These are phyloP conservation scores for Habropoda laboriosa DNA, from an alignment of 1,140 invertebrate genomes.

Conservation along the genomic window DNA sequence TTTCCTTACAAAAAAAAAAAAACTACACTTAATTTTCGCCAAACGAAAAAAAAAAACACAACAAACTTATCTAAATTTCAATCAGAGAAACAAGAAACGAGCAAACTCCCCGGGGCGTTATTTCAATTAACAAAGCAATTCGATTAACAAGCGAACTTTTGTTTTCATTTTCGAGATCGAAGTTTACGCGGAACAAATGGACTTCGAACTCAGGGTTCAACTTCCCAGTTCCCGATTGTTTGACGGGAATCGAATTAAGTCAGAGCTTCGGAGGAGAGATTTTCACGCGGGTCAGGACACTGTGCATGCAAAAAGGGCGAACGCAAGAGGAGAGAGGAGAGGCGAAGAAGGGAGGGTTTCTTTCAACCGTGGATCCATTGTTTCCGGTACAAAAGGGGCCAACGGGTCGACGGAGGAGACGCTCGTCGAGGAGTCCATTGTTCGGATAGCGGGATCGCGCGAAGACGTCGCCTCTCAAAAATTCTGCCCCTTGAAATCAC, in stretches of 20 bases:
- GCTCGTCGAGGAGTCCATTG: slow-evolving; percentile 27
- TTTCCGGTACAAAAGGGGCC: slow-evolving; percentile 29
- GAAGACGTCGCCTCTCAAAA: slow-evolving; percentile 26
- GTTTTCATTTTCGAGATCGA: too few species aligned
- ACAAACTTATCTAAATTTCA: too few species aligned
- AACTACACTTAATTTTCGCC: too few species aligned
- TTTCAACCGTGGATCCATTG: slow-evolving; percentile 7
- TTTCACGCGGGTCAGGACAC: neutral
- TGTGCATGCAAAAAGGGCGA: neutral
- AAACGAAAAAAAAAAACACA: too few species aligned
- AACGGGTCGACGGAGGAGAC: slow-evolving; percentile 12
- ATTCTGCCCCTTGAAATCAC: slow-evolving; percentile 10
- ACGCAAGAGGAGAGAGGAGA: too few species aligned
- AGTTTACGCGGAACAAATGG: neutral
- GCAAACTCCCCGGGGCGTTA: too few species aligned
- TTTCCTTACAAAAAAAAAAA: too few species aligned
- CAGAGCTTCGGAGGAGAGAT: neutral
- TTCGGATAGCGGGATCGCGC: slow-evolving; percentile 1
- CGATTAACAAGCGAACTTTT: too few species aligned
- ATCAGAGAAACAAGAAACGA: too few species aligned
- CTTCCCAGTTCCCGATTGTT: neutral
- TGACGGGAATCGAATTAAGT: slow-evolving; percentile 13
- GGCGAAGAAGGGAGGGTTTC: neutral
- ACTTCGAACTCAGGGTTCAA: neutral
- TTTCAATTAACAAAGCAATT: too few species aligned